Evolutionary conservation across 2,888 invertebrate genomes (phyloP), one percentile per base, ranked within the genome.

Genomic region (Euphydryas editha): DNA sequence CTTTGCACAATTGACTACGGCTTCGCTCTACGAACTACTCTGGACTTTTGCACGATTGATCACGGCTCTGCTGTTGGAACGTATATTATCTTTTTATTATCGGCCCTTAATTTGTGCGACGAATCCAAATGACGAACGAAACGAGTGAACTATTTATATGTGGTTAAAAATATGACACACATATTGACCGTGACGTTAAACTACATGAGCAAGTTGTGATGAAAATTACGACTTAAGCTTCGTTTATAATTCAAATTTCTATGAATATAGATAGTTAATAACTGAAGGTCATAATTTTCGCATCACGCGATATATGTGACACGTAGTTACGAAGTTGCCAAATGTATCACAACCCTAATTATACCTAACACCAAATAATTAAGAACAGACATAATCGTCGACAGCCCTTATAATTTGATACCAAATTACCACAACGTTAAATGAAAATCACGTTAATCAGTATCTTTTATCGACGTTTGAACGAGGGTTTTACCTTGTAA

Each of bases 271-370:
- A 20, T 46, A 39, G 65, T 59, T 10, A 54, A 30, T 15, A 58
- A 51, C 59, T 20, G 59, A 62, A 62, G 62, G 62, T 30, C 51
- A n/a, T 65, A 21, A 37, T 51, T 15, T 37, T 39, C 39, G 20
- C 37, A 42, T 51, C 59, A 62, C 68, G 68, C n/a, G 42, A 15
- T n/a, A n/a, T 56, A 55, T 42, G 37, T 8, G 59, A 36, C 68
- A 68, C 65, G 65, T 68, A 65, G 39, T 62, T 55, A 18, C 30
- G n/a, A 59, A 11, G 44, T 37, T 62, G 62, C 68, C 65, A 65
- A 68, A 59, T 60, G 24, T 62, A 47, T 59, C 62, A 37, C 62
- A 57, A 54, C 36, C 47, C 37, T 59, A 62, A 59, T 65, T 65
- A 54, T 62, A n/a, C n/a, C n/a, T n/a, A 59, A 54, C 18, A 44